Evolutionary conservation across 1,140 invertebrate species (phyloP).

Genomic region (Copidosoma floridanum): DNA sequence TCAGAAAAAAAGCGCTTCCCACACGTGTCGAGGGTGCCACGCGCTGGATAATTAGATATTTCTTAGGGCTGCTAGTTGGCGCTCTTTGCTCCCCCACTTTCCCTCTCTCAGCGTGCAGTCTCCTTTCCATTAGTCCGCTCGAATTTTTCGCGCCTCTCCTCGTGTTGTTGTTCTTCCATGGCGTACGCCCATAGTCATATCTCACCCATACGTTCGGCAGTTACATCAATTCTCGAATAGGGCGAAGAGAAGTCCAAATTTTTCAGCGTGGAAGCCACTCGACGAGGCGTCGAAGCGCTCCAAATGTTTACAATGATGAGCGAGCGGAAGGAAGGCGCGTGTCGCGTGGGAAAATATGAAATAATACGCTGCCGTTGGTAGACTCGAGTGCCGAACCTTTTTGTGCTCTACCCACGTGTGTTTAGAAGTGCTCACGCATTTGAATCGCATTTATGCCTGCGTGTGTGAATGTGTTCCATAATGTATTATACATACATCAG

Average conservation of each 20-base stretch:
- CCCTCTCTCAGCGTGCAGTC: not conserved
- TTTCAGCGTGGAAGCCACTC: conserved; percentile 2
- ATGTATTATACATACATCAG: too few species aligned
- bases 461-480: too few species aligned
- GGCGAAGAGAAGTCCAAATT: not conserved
- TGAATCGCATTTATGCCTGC: too few species aligned
- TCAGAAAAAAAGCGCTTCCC: conserved; percentile 33
- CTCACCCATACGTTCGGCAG: too few species aligned
- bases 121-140: not conserved
- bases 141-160: too few species aligned
- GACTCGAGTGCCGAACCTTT: too few species aligned
- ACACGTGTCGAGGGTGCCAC: conserved; percentile 42
- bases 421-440: too few species aligned
- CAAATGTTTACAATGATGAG: not conserved
- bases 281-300: not conserved
- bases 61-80: conserved; percentile 26
- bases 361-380: not conserved
- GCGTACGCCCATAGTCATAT: too few species aligned
- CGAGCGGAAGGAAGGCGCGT: not conserved
- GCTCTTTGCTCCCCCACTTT: not conserved
- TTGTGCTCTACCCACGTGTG: too few species aligned
- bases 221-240: too few species aligned
- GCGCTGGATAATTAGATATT: conserved; percentile 44
- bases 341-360: conserved; percentile 14
- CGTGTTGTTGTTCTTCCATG: too few species aligned